These are phyloP conservation scores for Muscicapa striata DNA, from an alignment of 2,797 vertebrate genomes.

Conservation along the genomic window DNA sequence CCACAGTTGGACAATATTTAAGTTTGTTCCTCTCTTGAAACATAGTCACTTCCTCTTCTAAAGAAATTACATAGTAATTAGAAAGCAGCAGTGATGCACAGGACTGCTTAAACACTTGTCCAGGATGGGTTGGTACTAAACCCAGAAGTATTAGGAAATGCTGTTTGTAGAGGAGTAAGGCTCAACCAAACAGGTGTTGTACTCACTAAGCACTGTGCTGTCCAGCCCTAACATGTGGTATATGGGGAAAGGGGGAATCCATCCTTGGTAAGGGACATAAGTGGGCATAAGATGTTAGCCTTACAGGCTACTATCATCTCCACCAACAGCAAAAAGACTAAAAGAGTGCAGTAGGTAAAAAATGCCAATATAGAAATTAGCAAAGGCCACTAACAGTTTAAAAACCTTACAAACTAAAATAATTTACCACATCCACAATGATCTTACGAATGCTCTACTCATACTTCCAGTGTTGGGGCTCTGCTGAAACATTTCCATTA, in stretches of 20 bases:
- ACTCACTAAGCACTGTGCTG: neutral
- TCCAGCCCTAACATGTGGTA: fast-evolving
- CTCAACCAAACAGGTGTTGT: neutral
- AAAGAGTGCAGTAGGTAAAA: neutral
- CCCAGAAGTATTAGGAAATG: neutral
- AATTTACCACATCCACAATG: neutral
- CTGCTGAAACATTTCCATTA: neutral
- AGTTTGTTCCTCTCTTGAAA: slow-evolving; percentile 66
- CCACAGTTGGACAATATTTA: slow-evolving; percentile 20
- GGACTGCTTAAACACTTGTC: neutral
- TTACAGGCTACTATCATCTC: neutral
- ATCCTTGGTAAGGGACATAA: neutral
- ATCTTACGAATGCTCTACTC: neutral
- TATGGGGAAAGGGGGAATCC: neutral
- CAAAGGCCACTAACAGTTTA: neutral
- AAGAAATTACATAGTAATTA: slow-evolving; percentile 73
- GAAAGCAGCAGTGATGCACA: slow-evolving; percentile 16
- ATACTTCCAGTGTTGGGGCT: neutral
- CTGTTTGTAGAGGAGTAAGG: neutral
- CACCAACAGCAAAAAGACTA: neutral
- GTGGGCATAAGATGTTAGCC: neutral
- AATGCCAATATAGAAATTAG: too few relatives aligned
- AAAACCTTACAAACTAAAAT: neutral
- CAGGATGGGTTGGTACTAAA: neutral
- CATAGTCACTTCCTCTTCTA: slow-evolving; percentile 20